phyloP scores from a whole-genome alignment of 2,888 invertebrate genomes.

The Coenonympha glycerion region DNA sequence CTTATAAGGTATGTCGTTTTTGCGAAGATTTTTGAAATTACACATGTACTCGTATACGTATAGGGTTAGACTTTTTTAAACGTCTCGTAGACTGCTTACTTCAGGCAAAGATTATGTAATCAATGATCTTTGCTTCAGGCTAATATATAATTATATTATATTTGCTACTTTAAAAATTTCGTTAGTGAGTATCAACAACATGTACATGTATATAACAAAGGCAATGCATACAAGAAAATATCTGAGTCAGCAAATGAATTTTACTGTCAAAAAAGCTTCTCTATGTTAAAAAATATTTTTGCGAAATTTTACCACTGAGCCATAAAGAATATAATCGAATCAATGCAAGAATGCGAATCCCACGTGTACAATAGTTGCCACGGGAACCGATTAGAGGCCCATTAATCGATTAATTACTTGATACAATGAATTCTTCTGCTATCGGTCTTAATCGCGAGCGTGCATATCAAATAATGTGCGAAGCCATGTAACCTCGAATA shows the following conservation, averaged over 20 bases:
- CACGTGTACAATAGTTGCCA: slow-evolving; percentile 8
- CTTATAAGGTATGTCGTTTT: background rate
- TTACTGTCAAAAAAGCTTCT: too few relatives aligned
- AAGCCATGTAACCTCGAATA: slow-evolving; percentile 13
- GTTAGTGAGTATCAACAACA: too few relatives aligned
- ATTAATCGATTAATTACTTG: slow-evolving; percentile 25
- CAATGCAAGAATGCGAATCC: background rate
- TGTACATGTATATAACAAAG: too few relatives aligned
- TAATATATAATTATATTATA: too few relatives aligned
- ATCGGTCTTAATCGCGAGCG: slow-evolving; percentile 22
- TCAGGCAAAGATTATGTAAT: too few relatives aligned
- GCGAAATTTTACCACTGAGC: background rate
- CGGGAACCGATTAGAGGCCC: slow-evolving; percentile 14
- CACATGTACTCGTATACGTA: background rate
- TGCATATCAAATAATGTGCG: slow-evolving; percentile 19
- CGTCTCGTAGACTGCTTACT: too few relatives aligned
- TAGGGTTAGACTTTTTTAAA: background rate
- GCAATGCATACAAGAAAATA: too few relatives aligned
- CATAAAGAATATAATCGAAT: background rate
- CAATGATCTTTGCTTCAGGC: too few relatives aligned
- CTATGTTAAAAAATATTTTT: too few relatives aligned
- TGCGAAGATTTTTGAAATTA: background rate
- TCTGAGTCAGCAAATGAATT: too few relatives aligned
- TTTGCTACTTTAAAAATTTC: too few relatives aligned
- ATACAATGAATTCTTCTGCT: slow-evolving; percentile 22